phyloP scores from a whole-genome alignment of 2,113 vertebrate species.

The Bubo blakistoni region DNA sequence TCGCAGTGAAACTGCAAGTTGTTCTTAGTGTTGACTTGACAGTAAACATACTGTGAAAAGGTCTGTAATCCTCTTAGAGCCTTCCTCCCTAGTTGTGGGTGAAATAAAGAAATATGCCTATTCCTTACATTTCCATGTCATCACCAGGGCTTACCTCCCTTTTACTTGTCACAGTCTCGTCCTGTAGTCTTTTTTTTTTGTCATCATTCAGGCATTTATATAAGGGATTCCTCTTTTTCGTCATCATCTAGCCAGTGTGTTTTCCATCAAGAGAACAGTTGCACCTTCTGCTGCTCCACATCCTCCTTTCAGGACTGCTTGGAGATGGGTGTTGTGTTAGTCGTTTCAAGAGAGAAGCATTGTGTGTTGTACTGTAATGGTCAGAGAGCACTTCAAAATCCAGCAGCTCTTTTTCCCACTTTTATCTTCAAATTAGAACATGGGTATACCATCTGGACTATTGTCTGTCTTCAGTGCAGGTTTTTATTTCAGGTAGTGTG shows the following conservation, averaged over 20 bases:
- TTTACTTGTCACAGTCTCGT: neutral
- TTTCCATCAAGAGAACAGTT: neutral
- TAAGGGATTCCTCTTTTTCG: neutral
- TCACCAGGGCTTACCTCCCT: neutral
- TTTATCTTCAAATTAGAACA: neutral
- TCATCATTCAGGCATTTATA: neutral
- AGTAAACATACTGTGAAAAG: neutral
- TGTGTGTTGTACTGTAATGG: neutral
- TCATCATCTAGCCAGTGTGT: neutral
- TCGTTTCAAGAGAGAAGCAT: neutral
- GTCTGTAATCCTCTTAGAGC: neutral
- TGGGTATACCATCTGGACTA: neutral
- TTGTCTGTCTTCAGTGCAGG: neutral
- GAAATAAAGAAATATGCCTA: neutral
- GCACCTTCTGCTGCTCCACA: neutral
- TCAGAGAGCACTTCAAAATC: neutral
- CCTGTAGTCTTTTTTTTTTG: neutral
- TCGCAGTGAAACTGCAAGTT: neutral
- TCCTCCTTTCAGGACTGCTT: neutral
- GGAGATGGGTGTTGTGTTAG: neutral
- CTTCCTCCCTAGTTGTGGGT: neutral
- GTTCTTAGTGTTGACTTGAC: neutral
- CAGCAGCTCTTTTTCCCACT: neutral
- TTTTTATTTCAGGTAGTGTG: neutral
- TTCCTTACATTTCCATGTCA: neutral